Base-by-base conservation (phyloP, 2,888 invertebrate species). In the Melinopterus prodromus region DNA sequence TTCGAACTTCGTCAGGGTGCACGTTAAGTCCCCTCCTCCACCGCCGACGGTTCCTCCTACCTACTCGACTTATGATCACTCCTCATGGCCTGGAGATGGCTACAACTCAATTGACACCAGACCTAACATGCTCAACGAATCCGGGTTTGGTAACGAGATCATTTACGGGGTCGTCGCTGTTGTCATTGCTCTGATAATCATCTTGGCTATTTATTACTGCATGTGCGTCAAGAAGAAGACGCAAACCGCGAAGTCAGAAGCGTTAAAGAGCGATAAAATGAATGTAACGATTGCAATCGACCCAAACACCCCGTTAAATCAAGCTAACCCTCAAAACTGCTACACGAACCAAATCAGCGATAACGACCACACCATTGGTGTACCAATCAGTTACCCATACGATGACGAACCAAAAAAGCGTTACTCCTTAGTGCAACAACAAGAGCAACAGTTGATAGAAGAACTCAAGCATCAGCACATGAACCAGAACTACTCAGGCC, bases 1-100 rank as follows among this genome's bases (percentile, higher is more conserved):
- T 38, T 92, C 92, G 2, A 93, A 93, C 85, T 91, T 91, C 87
- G 91, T 92, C 1, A 86, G 90, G 16, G 90, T 92, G 6, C 88
- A 90, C 79, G 90, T 92, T 0, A 90, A 91, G 0, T 89, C 90
- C 5, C 91, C 91, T 0, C 90, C 90, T 26, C 90, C 90, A 35
- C 90, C 90, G 15, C 89, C 91, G n/a, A 91, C 91, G 0, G 88
- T 89, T 6, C 86, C 89, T 9, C 89, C 90, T 71, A 88, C 88
- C 1, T 87, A 86, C 69, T 85, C 86, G 7, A 86, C 87, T 7
- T 87, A 88, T 72, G 88, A 89, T 77, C 86, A 87, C 35, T 83
- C 87, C 3, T 87, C 88, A 6, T 90, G 89, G 89, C 89, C 90
- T 2, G 84, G 86, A 72, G 84, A 87, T 35, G 85, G 86, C 26